Evolutionary conservation across 1,140 invertebrate genomes (phyloP).

Genomic region (Acromyrmex charruanus): DNA sequence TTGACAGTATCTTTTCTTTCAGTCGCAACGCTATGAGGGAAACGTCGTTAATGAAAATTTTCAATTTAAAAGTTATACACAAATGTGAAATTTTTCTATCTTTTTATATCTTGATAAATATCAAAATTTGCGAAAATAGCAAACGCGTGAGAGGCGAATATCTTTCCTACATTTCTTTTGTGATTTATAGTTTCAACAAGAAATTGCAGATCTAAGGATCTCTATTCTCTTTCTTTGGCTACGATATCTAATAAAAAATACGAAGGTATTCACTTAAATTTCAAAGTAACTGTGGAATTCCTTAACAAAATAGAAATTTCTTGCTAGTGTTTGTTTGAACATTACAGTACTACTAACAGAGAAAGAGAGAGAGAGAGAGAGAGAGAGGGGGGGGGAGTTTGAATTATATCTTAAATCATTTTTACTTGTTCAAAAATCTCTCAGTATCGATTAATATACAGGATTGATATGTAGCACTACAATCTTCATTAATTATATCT

Average conservation of each 20-base stretch:
- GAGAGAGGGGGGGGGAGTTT: too few relatives aligned
- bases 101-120: conserved; percentile 4
- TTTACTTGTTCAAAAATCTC: neutral
- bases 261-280: conserved; percentile 33
- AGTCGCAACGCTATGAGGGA: conserved; percentile 14
- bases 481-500: neutral
- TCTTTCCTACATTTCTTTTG: conserved; percentile 8
- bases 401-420: neutral
- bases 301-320: conserved; percentile 16
- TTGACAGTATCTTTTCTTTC: conserved; percentile 67
- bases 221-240: neutral
- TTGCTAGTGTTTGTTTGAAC: neutral
- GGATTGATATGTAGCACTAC: neutral
- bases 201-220: conserved; percentile 9
- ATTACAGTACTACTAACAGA: neutral
- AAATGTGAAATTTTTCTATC: neutral
- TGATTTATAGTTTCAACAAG: conserved; percentile 20
- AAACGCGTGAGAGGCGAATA: neutral
- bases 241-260: conserved; percentile 33
- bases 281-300: conserved; percentile 16
- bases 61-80: conserved; percentile 3
- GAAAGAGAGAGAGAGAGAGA: neutral
- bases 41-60: conserved; percentile 25
- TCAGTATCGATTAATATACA: neutral
- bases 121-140: neutral